phyloP scores from a whole-genome alignment of 2,113 vertebrate genomes.

The Hucho hucho region DNA sequence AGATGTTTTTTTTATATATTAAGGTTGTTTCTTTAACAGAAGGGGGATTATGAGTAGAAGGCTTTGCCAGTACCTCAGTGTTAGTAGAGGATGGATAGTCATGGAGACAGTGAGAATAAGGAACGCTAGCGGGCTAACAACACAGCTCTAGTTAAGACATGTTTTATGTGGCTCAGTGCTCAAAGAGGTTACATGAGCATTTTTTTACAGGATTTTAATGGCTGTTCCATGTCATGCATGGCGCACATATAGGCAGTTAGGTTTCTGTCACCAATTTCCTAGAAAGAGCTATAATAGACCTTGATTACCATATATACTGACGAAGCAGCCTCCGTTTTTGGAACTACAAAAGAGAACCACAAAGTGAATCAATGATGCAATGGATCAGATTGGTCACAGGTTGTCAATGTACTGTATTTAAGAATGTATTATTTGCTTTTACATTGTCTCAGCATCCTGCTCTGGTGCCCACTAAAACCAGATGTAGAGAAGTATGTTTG shows the following conservation, averaged over 20 bases:
- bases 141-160: conserved; percentile 18
- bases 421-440: conserved; percentile 54
- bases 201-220: conserved; percentile 58
- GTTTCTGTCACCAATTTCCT: conserved; percentile 47
- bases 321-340: conserved; percentile 1
- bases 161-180: conserved; percentile 20
- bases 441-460: conserved; percentile 44
- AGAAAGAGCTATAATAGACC: conserved; percentile 29
- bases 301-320: not conserved
- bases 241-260: conserved; percentile 55
- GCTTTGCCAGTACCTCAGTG: conserved; percentile 48
- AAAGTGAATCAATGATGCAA: conserved; percentile 11
- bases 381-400: conserved; percentile 30
- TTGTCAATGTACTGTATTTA: conserved; percentile 48
- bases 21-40: not conserved
- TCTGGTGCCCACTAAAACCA: conserved; percentile 47
- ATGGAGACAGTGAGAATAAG: conserved; percentile 10
- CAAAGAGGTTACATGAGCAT: conserved; percentile 28
- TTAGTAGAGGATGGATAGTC: conserved; percentile 33
- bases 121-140: conserved; percentile 21
- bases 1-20: not conserved
- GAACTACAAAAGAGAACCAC: too few relatives aligned
- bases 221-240: conserved; percentile 41
- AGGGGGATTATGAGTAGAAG: conserved; percentile 46
- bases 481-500: conserved; percentile 57